Base-by-base conservation (phyloP, 2,113 vertebrate genomes). In the Dromaius novaehollandiae region DNA sequence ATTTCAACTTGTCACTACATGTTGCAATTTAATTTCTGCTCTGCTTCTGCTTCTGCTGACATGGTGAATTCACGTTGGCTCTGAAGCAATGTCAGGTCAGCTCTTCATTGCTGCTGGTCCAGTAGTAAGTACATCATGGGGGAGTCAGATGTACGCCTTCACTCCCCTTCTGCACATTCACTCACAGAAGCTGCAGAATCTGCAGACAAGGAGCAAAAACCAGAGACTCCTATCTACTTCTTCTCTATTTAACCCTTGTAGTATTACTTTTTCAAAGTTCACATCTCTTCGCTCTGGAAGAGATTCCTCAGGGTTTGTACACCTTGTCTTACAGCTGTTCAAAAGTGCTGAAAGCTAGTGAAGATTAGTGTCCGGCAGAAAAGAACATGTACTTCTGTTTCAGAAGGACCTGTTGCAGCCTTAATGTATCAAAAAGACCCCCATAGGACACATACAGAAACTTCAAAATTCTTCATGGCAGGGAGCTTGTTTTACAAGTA, bases 31-130 rank as follows among this genome's bases (percentile, higher is more conserved):
- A 89, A 79, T 79, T 20, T 30, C 20, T 38, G 12, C 32, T 78
- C 25, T 61, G 55, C 26, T 88, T 79, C 36, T 0, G 0, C 70
- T 88, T 85, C 34, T 0, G 0, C 70, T 68, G n/a, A 48, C 40
- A 83, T 55, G 32, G 42, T 32, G 50, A 85, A 58, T 79, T 71
- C 46, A 9, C 34, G 36, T 22, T 88, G 69, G 36, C 40, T 68
- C 11, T 42, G 36, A 1, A 34, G 28, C 38, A 86, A 34, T 40
- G 48, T 66, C 73, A 89, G 74, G 40, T 58, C 87, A 97, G 55
- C 40, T 65, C 19, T 65, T 56, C 28, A 28, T 25, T 73, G 53
- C 14, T 83, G 48, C 28, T 48, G 42, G 34, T 48, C 48, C 73
- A 42, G 9, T 7, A 40, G 36, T 21, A 32, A 40, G 36, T 21